Conservation (phyloP, 2,113 vertebrate species). For the Anoura caudifer region DNA sequence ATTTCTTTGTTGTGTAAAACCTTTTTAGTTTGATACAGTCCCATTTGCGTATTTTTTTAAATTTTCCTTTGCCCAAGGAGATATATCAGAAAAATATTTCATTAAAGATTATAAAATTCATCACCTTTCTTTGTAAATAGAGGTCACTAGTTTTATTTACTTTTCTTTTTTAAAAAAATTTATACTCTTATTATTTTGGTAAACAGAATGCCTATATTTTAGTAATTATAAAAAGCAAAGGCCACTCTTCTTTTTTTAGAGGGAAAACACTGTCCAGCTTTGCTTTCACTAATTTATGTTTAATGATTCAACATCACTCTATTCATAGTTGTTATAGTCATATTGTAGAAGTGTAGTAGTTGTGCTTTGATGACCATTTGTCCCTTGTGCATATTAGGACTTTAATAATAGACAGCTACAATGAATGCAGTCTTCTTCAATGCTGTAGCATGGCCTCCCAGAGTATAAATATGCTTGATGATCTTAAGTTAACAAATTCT, state of each 20-base stretch:
- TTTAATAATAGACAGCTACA: background rate
- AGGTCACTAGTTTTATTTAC: background rate
- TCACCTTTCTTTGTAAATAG: background rate
- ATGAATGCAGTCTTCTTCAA: background rate
- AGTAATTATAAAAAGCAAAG: background rate
- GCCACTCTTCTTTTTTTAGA: background rate
- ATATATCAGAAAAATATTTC: background rate
- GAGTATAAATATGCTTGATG: slow-evolving; percentile 46
- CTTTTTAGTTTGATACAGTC: background rate
- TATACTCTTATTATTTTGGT: background rate
- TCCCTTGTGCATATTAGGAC: background rate
- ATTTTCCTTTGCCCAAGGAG: background rate
- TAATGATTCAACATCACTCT: background rate
- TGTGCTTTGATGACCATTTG: background rate
- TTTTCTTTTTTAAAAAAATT: background rate
- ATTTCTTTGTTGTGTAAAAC: background rate
- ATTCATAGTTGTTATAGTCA: background rate
- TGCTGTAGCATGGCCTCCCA: slow-evolving; percentile 21
- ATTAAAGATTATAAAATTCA: background rate
- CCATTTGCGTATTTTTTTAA: too few relatives aligned
- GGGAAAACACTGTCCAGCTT: background rate
- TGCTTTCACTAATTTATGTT: background rate
- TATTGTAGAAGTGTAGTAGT: background rate
- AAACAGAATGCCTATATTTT: background rate
- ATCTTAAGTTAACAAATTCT: slow-evolving; percentile 9